Percentiles rank a stretch among this genome's conserved stretches.
These are phyloP conservation scores for Meteorus colon DNA, from an alignment of 2,888 invertebrate species.

Conservation along the genomic window DNA sequence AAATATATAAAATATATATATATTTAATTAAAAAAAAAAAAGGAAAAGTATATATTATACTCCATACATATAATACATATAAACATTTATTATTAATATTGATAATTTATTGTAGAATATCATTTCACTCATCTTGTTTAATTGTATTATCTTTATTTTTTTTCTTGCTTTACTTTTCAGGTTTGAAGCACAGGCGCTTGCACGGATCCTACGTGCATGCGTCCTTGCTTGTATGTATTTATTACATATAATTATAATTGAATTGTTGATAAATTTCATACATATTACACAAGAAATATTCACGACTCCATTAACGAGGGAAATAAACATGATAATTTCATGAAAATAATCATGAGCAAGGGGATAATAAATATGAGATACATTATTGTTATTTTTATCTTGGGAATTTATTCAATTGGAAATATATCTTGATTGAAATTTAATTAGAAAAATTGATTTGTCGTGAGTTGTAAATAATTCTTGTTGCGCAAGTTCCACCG, in stretches of 20 bases:
- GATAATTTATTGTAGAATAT: constrained; percentile 15
- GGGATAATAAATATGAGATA: not conserved
- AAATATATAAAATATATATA: constrained; percentile 63
- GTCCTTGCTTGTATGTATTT: constrained; percentile 47
- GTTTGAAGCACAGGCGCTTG: constrained; percentile 48
- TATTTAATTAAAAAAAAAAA: constrained; percentile 73
- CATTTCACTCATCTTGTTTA: constrained; percentile 10
- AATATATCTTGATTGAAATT: not conserved
- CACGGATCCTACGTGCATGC: constrained; percentile 44
- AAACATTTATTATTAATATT: constrained; percentile 52
- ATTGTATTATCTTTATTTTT: constrained; percentile 39
- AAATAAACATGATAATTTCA: not conserved
- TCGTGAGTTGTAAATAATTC: constrained; percentile 27
- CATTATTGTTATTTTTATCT: not conserved
- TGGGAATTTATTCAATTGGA: not conserved
- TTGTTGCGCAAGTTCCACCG: constrained; percentile 24
- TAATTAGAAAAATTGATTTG: not conserved
- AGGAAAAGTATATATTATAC: constrained; percentile 55
- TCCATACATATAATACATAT: constrained; percentile 64
- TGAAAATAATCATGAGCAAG: too few relatives aligned
- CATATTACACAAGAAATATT: constrained; percentile 23
- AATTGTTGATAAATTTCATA: constrained; percentile 34
- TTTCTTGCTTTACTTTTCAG: constrained; percentile 35
- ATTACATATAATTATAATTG: constrained; percentile 37
- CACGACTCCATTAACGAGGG: not conserved